Base-by-base conservation (phyloP, 2,888 invertebrate species). In the Cheilosia impressa region DNA sequence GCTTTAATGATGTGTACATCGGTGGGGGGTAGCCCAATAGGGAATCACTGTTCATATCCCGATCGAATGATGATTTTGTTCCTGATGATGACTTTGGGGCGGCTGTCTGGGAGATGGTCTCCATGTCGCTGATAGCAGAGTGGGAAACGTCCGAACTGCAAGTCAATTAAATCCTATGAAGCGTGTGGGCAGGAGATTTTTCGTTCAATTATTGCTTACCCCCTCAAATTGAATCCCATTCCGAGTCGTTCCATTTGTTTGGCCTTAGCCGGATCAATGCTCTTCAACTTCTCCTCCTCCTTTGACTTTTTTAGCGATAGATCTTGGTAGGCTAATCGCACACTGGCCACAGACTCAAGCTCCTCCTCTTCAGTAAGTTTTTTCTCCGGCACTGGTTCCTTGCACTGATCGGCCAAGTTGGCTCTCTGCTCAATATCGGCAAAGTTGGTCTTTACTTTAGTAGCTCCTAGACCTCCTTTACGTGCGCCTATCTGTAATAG, bases 381-480 rank as follows among this genome's bases (percentile, higher is more conserved):
- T 82, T 92, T 91, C 34, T 91, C 91, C 53, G 87, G 78, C 19
- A 90, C 90, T 19, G 91, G 91, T 75, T 93, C 90, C 87, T 94
- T 94, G 60, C 95, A 94, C 91, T 97, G 96, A 92, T 98, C 97
- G 2, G 96, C 95, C 92, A 96, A 94, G 89, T 96, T 96, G 6
- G 98, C 98, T 90, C 97, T 96, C 87, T 96, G 95, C 93, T 99
- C 99, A 83, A 99, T 95, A 90, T 98, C 98, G 19, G 97, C 97
- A 92, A 99, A 99, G 93, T 99, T 98, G 4, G 98, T 95, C 89
- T 96, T 96, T 31, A 99, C 98, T 92, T 97, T 97, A 65, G 98
- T 98, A 17, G 99, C 99, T 63, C 99, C 99, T 69, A 99, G 93
- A 0, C 97, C 97, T 50, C 96, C 95, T 91, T 97, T 98, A 87